Evolutionary conservation across 2,797 vertebrate genomes (phyloP), one percentile per base, ranked within the genome.

Genomic region (Cheirogaleus major): DNA sequence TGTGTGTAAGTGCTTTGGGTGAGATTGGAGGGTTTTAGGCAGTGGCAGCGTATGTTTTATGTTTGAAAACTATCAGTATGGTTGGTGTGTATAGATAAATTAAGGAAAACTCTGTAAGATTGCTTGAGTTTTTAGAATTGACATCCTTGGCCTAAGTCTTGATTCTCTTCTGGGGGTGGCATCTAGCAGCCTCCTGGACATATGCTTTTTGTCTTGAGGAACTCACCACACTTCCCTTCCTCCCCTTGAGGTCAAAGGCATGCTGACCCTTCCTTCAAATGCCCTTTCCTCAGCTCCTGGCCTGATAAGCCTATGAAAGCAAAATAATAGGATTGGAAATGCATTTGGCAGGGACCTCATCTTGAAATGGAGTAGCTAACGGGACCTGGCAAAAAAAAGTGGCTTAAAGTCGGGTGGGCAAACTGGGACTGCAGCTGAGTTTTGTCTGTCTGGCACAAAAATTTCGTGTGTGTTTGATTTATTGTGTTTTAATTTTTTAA

Each of bases 51-150:
- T 59, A 38, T 91, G 23, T 81, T 72, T 76, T 70, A 23, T 61
- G 43, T 69, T 90, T 82, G 69, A 45, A 78, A 93, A 67, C 57
- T 83, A 65, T 0, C 23, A 23, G 4, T 38, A 50, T 43, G 45
- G 45, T 50, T n/a, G 32, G 6, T 70, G 25, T 69, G 15, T 38
- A 67, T 52, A 70, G 48, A 32, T 23, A 83, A 83, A 35, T 52
- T 84, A 17, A 22, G 30, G 30, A 70, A 82, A 43, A 70, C 17
- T 88, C 23, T 4, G n/a, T 52, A 45, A 73, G 30, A 78, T 89
- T 91, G 95, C n/a, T 52, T 69, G 45, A 95, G 67, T 41, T 70
- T 92, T 79, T 52, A 69, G 57, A 87, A 23, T 93, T 69, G 52
- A 50, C 38, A 23, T 61, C 67, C 57, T 79, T 25, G 25, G 41